These are phyloP conservation scores for Drosophila setosimentum DNA, from an alignment of 2,888 invertebrate species.

Conservation along the genomic window DNA sequence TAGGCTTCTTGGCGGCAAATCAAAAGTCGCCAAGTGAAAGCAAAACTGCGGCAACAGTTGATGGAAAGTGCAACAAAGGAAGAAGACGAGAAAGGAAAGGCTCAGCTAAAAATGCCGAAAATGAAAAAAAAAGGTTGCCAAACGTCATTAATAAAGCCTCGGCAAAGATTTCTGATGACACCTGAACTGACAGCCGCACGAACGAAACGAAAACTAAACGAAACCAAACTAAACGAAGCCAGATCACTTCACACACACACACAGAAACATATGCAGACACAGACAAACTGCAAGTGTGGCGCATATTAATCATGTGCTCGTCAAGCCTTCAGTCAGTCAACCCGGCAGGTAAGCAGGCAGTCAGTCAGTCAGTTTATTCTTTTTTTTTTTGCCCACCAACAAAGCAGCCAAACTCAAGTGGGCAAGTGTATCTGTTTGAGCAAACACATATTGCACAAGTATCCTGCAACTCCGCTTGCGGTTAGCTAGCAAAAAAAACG, in stretches of 20 bases:
- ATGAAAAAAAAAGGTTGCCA: constrained; percentile 48
- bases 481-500: constrained; percentile 43
- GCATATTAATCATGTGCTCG: constrained; percentile 81
- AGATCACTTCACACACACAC: constrained; percentile 63
- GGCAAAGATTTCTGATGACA: constrained; percentile 77
- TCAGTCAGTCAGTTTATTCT: constrained; percentile 22
- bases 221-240: constrained; percentile 31
- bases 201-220: constrained; percentile 15
- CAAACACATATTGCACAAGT: constrained; percentile 39
- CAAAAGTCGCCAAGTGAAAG: constrained; percentile 67
- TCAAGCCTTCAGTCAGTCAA: constrained; percentile 60
- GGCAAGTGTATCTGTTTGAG: constrained; percentile 44
- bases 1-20: constrained; percentile 61
- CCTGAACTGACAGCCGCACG: constrained; percentile 73
- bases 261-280: constrained; percentile 5
- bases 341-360: constrained; percentile 14
- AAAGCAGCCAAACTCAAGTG: constrained; percentile 61
- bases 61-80: constrained; percentile 58
- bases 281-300: constrained; percentile 45
- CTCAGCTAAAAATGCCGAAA: constrained; percentile 16
- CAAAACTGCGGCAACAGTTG: constrained; percentile 44
- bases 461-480: constrained; percentile 47
- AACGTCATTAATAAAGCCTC: constrained; percentile 82
- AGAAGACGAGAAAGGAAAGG: constrained; percentile 36
- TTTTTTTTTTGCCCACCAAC: constrained; percentile 65